Conservation (phyloP, 2,888 invertebrate genomes). For the Eugnorisma glareosa region DNA sequence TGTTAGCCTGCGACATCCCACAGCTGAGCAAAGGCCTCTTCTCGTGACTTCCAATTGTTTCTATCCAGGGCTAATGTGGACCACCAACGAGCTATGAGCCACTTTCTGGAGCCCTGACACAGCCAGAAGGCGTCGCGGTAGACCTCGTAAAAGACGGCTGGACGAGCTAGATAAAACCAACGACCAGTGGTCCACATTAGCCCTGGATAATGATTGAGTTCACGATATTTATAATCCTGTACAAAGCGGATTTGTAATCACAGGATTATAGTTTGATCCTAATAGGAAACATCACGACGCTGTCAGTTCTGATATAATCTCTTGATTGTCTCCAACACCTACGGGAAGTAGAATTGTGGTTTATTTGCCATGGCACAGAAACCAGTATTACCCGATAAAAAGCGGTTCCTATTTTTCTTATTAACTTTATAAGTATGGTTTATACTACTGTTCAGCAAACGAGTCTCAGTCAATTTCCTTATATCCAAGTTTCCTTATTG, state of each 20-base stretch:
- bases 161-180: too few species aligned
- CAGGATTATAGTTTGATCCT: not conserved
- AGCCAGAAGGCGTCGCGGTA: too few species aligned
- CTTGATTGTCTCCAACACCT: slow-evolving; percentile 33
- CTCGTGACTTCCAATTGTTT: too few species aligned
- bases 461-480: slow-evolving; percentile 50
- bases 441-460: slow-evolving; percentile 47
- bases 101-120: too few species aligned
- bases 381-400: slow-evolving; percentile 32
- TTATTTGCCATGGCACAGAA: slow-evolving; percentile 6
- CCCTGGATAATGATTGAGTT: not conserved
- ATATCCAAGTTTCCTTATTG: slow-evolving; percentile 59
- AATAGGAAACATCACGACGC: slow-evolving; percentile 4
- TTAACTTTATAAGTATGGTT: slow-evolving; percentile 49
- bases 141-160: too few species aligned
- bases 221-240: not conserved
- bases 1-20: too few species aligned
- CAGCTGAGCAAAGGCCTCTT: too few species aligned
- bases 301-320: slow-evolving; percentile 16
- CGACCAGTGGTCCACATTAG: too few species aligned
- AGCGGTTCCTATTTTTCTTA: slow-evolving; percentile 42
- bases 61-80: not conserved
- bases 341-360: slow-evolving; percentile 15
- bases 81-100: not conserved
- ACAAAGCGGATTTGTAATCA: not conserved